A percentile compares a stretch with the other conserved stretches of the same genome.
phyloP scores from a whole-genome alignment of 2,113 vertebrate species.

The Phalacrocorax carbo region DNA sequence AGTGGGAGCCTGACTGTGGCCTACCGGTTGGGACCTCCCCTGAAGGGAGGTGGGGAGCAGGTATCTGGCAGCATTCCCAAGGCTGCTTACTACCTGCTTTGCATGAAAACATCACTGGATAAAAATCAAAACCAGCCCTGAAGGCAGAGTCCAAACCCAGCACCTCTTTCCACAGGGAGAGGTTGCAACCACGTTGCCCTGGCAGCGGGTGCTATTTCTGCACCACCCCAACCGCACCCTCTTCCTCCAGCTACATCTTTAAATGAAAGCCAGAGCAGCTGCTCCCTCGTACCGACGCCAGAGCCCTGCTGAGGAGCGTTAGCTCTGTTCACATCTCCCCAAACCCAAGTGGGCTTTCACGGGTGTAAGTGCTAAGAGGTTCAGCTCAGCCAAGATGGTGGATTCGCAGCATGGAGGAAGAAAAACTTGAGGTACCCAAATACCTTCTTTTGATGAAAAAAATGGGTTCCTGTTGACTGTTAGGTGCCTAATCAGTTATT shows the following conservation, averaged over 20 bases:
- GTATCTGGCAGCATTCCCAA: neutral
- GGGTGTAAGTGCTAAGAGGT: neutral
- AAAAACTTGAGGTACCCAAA: constrained; percentile 39
- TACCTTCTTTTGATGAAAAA: neutral
- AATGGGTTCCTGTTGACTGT: neutral
- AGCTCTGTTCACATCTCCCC: neutral
- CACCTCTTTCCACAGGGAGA: neutral
- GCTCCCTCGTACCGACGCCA: neutral
- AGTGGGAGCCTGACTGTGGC: constrained; percentile 54
- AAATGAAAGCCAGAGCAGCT: neutral
- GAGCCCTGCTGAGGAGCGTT: neutral
- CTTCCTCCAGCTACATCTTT: constrained; percentile 5
- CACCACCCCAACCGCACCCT: constrained; percentile 14
- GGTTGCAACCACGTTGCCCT: neutral
- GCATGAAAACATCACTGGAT: constrained; percentile 33
- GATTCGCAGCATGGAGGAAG: neutral
- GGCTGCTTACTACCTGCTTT: neutral
- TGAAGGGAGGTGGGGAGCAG: constrained; percentile 12
- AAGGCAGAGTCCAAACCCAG: constrained; percentile 31
- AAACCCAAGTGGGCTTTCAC: neutral
- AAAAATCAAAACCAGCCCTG: constrained; percentile 27
- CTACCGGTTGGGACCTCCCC: neutral
- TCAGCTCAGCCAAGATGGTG: neutral
- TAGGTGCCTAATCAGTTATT: neutral
- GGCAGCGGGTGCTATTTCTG: neutral